Base-by-base conservation (phyloP, 1,140 invertebrate species). In the Camponotus floridanus region DNA sequence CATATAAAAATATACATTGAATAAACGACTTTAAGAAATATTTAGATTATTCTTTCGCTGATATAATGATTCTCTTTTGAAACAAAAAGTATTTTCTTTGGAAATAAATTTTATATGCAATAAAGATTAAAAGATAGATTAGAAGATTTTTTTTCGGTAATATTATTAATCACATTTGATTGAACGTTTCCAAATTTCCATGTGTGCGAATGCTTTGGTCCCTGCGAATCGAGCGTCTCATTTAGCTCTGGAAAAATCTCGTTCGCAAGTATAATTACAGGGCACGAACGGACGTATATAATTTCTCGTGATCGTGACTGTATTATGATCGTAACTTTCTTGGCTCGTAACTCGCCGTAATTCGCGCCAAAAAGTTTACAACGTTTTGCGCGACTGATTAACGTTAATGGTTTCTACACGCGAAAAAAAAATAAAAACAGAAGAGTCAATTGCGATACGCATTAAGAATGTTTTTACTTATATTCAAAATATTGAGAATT, bases 211-310 rank as follows among this genome's bases (percentile, higher is more conserved):
- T 64, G 61, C 5, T 15, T 4, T 15, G 15, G 45, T 48, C 45
- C 15, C 36, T 62, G 85, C 42, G 79, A 59, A 39, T 76, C 51
- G 61, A 87, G 57, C 73, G 65, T 15, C 81, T 87, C 74, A 78
- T 78, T 87, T 67, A 85, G 62, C 18, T 31, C 21, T 61, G 55
- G 48, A 74, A 64, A 71, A 85, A 87, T 85, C 81, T 74, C 64
- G 65, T 62, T 70, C 39, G 64, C 42, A 57, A 68, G 26, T 85
- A 67, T 87, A 87, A 87, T 87, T 87, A 87, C 62, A 76, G 64
- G 68, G 81, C 65, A 61, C 64, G 36, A 18, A 57, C 62, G 70
- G 31, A 76, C 71, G 48, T 67, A 55, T 64, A 64, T 71, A 64
- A 87, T 87, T 87, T 39, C 31, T 80, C 31, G 33, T 57, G 74